These are phyloP conservation scores for Euclidia mi DNA, from an alignment of 2,888 invertebrate genomes.

Conservation along the genomic window DNA sequence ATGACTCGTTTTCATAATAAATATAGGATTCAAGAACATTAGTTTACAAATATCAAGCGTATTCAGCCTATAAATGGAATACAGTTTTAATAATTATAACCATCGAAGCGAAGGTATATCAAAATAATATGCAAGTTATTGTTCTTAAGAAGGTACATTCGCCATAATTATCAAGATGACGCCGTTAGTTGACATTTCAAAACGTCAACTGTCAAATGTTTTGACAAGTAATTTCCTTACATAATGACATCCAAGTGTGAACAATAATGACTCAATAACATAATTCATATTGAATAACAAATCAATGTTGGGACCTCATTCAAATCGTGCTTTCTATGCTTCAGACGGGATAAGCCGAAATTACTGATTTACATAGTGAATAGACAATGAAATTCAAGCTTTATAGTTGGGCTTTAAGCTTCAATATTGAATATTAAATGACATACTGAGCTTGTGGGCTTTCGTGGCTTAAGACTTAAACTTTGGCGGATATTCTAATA, in stretches of 20 bases:
- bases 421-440: slow-evolving; percentile 33
- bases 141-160: no score
- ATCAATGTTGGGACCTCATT: slow-evolving; percentile 62
- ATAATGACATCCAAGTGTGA: slow-evolving; percentile 40
- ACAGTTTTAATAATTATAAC: no score
- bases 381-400: slow-evolving; percentile 55
- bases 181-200: slow-evolving; percentile 15
- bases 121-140: no score
- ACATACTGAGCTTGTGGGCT: slow-evolving; percentile 18
- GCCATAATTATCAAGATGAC: slow-evolving; percentile 23
- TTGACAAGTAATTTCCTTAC: slow-evolving; percentile 31
- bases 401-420: slow-evolving; percentile 45
- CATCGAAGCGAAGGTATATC: no score
- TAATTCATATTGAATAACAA: slow-evolving; percentile 67
- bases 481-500: slow-evolving; percentile 1
- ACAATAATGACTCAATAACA: slow-evolving; percentile 67
- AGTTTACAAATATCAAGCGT: no score
- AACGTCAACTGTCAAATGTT: slow-evolving; percentile 27
- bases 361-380: slow-evolving; percentile 64
- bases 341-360: slow-evolving; percentile 70
- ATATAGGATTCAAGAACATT: no score
- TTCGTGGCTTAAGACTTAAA: slow-evolving; percentile 19
- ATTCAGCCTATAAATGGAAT: no score
- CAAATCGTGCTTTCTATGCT: slow-evolving; percentile 70
- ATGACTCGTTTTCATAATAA: no score